phyloP scores from a whole-genome alignment of 2,797 vertebrate species.

The Malurus leucopterus region DNA sequence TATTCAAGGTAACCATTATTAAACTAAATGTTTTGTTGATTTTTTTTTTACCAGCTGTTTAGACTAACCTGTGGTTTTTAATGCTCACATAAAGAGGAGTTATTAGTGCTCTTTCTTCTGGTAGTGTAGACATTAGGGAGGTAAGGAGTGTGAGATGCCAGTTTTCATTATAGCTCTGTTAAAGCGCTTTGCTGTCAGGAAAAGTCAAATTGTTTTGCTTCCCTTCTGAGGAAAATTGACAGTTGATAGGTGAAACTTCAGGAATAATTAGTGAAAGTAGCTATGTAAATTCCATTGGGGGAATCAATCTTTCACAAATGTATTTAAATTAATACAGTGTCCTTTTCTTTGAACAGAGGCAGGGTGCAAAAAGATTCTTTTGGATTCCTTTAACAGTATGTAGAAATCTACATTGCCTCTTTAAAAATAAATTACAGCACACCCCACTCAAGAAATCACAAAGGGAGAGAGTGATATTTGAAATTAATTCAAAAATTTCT shows the following conservation, averaged over 20 bases:
- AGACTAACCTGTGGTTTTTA: conserved; percentile 4
- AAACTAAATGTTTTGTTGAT: conserved; percentile 13
- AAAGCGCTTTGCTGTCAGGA: conserved; percentile 61
- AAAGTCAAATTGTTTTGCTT: conserved; percentile 59
- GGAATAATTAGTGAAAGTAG: conserved; percentile 69
- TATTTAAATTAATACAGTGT: conserved; percentile 74
- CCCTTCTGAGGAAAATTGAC: conserved; percentile 53
- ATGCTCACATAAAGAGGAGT: background rate
- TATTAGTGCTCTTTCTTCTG: conserved; percentile 33
- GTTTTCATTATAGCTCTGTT: conserved; percentile 50
- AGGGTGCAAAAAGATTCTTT: conserved; percentile 57
- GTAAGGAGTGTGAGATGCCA: conserved; percentile 17
- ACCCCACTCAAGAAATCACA: conserved; percentile 53
- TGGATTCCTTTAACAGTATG: conserved; percentile 51
- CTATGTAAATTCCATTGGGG: conserved; percentile 33
- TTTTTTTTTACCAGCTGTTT: background rate
- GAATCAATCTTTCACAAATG: conserved; percentile 67
- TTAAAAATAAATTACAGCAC: conserved; percentile 74
- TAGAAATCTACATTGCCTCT: conserved; percentile 44
- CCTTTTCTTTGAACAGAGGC: conserved; percentile 63
- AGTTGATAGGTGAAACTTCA: conserved; percentile 71
- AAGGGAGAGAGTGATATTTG: conserved; percentile 56
- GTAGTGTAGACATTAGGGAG: conserved; percentile 25
- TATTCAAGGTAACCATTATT: background rate
- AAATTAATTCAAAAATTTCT: conserved; percentile 64